Conservation (phyloP, 2,888 invertebrate genomes). For the Dicyrtomina minuta region DNA sequence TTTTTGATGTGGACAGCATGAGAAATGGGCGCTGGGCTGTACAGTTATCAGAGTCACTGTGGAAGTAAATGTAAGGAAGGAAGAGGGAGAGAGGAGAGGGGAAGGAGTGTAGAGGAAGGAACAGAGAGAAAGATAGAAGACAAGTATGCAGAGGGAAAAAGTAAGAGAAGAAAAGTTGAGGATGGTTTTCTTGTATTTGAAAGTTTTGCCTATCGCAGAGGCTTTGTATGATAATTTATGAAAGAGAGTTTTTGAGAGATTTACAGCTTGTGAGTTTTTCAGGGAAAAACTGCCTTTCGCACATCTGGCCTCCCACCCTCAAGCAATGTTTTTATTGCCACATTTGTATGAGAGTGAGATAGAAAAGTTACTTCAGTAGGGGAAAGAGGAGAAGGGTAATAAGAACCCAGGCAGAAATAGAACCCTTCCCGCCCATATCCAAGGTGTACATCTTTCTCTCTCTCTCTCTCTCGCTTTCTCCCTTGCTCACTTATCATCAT, state of each 20-base stretch:
- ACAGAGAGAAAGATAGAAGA: neutral
- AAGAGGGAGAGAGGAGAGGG: neutral
- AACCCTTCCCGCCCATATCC: neutral
- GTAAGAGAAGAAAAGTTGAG: conserved; percentile 1
- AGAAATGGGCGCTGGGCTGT: no score
- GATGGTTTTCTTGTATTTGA: conserved; percentile 20
- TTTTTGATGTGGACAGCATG: no score
- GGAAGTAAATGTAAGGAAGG: neutral
- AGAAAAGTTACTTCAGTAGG: no score
- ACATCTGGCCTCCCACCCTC: conserved; percentile 15
- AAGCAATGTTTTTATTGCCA: conserved; percentile 23
- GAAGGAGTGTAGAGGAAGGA: conserved; percentile 1
- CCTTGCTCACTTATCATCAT: conserved; percentile 21
- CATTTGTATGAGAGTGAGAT: conserved; percentile 2
- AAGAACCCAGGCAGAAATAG: neutral
- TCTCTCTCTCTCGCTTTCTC: neutral
- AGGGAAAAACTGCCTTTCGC: conserved; percentile 20
- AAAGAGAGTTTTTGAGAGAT: conserved; percentile 51
- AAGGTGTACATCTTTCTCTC: neutral
- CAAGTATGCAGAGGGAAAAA: neutral
- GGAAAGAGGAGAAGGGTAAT: conserved; percentile 5
- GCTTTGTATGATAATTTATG: conserved; percentile 53
- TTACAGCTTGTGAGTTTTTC: conserved; percentile 43
- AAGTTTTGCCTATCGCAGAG: conserved; percentile 31
- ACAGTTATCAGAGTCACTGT: no score